phyloP scores from a whole-genome alignment of 2,888 invertebrate genomes.

The Cheilosia vulpina region DNA sequence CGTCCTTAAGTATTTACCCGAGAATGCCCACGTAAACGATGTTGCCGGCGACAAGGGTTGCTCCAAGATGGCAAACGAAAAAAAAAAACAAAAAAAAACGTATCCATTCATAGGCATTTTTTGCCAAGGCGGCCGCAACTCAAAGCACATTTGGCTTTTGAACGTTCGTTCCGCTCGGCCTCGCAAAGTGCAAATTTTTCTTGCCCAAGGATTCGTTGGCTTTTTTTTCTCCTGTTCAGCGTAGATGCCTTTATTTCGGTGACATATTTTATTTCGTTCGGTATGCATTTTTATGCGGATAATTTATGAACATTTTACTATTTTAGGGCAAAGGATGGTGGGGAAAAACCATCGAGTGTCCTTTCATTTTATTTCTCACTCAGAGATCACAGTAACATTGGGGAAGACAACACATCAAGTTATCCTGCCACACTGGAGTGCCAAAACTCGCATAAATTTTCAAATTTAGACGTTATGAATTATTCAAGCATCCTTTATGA shows the following conservation, averaged over 20 bases:
- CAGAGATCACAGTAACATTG: slow-evolving; percentile 25
- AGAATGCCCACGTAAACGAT: slow-evolving; percentile 54
- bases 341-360: slow-evolving; percentile 52
- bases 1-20: slow-evolving; percentile 57
- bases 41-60: slow-evolving; percentile 22
- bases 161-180: slow-evolving; percentile 56
- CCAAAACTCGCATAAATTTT: slow-evolving; percentile 72
- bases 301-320: slow-evolving; percentile 73
- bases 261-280: slow-evolving; percentile 65
- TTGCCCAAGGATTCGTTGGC: slow-evolving; percentile 24
- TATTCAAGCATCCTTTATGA: slow-evolving; percentile 73
- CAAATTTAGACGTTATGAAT: slow-evolving; percentile 74
- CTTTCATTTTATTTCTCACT: slow-evolving; percentile 33
- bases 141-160: slow-evolving; percentile 65
- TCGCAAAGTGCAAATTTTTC: slow-evolving; percentile 51
- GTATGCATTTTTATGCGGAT: slow-evolving; percentile 61
- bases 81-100: slow-evolving; percentile 20
- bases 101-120: slow-evolving; percentile 37
- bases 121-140: slow-evolving; percentile 20
- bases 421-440: slow-evolving; percentile 48
- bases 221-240: not conserved
- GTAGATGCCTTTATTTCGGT: slow-evolving; percentile 32
- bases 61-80: slow-evolving; percentile 21
- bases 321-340: slow-evolving; percentile 36
- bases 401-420: slow-evolving; percentile 47